Conservation (phyloP, 2,113 vertebrate species). For the Rostratula benghalensis region DNA sequence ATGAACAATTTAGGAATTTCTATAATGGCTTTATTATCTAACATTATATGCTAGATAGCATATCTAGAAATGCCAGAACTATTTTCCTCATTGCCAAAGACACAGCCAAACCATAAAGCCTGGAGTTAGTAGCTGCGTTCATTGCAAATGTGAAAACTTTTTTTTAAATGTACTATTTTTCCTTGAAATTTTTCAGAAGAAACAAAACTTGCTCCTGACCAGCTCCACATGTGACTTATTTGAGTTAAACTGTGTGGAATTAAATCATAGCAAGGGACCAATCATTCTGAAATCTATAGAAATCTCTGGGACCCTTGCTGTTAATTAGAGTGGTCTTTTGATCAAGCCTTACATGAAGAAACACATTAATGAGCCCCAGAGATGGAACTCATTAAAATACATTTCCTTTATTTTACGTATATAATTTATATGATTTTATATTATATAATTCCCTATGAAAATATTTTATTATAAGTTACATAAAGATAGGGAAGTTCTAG, state of each 20-base stretch:
- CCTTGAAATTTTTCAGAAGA: not conserved
- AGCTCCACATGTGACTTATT: slow-evolving; percentile 22
- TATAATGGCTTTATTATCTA: not conserved
- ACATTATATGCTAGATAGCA: not conserved
- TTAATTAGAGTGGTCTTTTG: slow-evolving; percentile 33
- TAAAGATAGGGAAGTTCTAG: not conserved
- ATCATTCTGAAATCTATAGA: not conserved
- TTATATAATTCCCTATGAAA: slow-evolving; percentile 41
- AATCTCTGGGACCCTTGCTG: slow-evolving; percentile 22
- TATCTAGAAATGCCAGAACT: not conserved
- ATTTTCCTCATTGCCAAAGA: slow-evolving; percentile 15
- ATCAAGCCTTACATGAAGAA: not conserved
- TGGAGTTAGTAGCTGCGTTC: not conserved
- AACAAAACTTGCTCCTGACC: not conserved
- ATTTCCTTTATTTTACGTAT: slow-evolving; percentile 24
- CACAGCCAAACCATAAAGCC: not conserved
- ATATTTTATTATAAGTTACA: not conserved
- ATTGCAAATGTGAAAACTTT: not conserved
- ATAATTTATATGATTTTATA: slow-evolving; percentile 2
- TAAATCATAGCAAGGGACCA: slow-evolving; percentile 30
- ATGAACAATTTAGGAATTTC: not conserved
- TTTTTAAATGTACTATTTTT: not conserved
- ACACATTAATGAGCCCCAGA: slow-evolving; percentile 22
- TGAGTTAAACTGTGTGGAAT: slow-evolving; percentile 1
- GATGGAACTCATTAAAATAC: slow-evolving; percentile 13